Evolutionary conservation across 2,113 vertebrate species (phyloP).

Genomic region (Plecturocebus donacophilus): DNA sequence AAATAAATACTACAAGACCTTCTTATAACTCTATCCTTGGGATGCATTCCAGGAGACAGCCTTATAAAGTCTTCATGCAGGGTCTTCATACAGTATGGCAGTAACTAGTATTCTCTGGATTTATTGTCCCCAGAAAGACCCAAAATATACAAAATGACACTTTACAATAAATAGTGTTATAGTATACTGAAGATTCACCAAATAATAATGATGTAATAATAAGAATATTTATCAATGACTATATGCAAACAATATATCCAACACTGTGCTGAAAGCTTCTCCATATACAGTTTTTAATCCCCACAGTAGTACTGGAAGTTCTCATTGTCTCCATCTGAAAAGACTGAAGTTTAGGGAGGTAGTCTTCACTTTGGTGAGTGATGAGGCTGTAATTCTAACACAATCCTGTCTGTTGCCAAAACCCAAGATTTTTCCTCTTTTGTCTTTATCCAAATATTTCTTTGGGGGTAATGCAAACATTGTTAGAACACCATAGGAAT

Average conservation of each 20-base stretch:
- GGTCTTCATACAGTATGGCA: background rate
- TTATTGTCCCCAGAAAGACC: background rate
- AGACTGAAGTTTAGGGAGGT: background rate
- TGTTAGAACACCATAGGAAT: conserved; percentile 15
- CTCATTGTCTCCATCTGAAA: background rate
- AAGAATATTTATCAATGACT: background rate
- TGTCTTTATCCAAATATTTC: conserved; percentile 19
- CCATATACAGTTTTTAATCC: background rate
- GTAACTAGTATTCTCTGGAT: background rate
- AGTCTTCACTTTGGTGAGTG: background rate
- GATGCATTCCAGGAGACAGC: background rate
- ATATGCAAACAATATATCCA: background rate
- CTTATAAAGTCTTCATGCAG: background rate
- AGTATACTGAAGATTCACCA: background rate
- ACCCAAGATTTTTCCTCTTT: background rate
- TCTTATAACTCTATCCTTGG: background rate
- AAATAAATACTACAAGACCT: background rate
- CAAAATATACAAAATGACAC: background rate
- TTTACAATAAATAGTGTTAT: background rate
- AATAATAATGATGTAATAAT: background rate
- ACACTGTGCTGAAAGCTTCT: background rate
- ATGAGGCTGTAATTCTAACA: background rate
- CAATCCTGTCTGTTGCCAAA: background rate
- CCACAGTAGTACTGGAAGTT: background rate
- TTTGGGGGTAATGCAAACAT: conserved; percentile 24